phyloP scores from a whole-genome alignment of 2,888 invertebrate genomes.

The Aspidiotus rigidus region DNA sequence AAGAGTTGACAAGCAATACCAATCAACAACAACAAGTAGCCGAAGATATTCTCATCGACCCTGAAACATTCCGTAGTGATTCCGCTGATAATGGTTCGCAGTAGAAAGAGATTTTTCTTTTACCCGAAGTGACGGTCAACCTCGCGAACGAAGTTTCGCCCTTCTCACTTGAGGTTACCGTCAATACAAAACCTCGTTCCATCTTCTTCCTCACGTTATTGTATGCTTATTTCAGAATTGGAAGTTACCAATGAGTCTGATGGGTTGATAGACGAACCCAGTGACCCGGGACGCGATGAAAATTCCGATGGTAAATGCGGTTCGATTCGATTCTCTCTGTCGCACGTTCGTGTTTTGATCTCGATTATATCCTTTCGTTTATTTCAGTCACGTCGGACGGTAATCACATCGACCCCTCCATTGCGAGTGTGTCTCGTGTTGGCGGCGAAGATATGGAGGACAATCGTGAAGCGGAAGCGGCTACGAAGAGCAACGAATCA shows the following conservation, averaged over 20 bases:
- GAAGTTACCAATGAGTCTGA: constrained; percentile 21
- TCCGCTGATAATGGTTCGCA: constrained; percentile 17
- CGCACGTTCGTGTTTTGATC: neutral
- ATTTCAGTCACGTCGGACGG: constrained; percentile 21
- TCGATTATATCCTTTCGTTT: neutral
- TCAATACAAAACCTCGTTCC: no score
- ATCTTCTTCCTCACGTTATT: neutral
- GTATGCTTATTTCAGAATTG: constrained; percentile 12
- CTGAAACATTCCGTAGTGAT: constrained; percentile 11
- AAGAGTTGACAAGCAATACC: constrained; percentile 19
- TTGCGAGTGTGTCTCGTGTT: constrained; percentile 14
- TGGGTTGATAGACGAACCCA: constrained; percentile 19
- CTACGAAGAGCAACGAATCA: constrained; percentile 17
- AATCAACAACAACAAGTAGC: constrained; percentile 15
- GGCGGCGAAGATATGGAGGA: constrained; percentile 16
- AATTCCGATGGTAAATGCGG: constrained; percentile 1
- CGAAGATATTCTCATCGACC: constrained; percentile 25
- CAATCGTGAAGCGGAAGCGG: constrained; percentile 29
- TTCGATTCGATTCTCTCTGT: neutral
- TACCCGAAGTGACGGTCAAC: neutral
- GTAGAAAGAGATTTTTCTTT: neutral
- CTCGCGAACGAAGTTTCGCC: no score
- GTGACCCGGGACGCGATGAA: constrained; percentile 6
- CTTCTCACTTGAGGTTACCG: no score
- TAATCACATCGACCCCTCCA: constrained; percentile 9